A percentile compares a stretch with the other conserved stretches of the same genome.
Evolutionary conservation across 2,113 vertebrate species (phyloP).

Genomic region (Oryzias melastigma): DNA sequence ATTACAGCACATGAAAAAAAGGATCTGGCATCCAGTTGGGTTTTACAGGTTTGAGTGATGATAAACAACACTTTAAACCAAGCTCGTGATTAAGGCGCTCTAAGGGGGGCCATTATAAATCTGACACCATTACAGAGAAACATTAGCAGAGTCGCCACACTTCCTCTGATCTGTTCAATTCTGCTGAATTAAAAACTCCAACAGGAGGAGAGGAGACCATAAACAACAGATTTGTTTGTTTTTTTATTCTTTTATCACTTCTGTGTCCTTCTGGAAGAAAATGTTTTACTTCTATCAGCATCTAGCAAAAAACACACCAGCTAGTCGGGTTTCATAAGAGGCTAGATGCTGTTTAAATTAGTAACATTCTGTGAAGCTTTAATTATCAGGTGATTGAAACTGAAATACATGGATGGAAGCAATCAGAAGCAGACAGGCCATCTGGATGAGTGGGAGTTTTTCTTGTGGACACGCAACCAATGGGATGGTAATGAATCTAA

Average conservation of each 20-base stretch:
- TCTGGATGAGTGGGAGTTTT: constrained; percentile 66
- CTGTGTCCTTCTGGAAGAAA: constrained; percentile 1
- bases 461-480: constrained; percentile 35
- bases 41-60: constrained; percentile 9
- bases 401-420: constrained; percentile 37
- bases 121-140: background rate
- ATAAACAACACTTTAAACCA: constrained; percentile 3
- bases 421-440: constrained; percentile 51
- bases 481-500: constrained; percentile 39
- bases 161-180: constrained; percentile 6
- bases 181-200: background rate
- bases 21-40: constrained; percentile 1
- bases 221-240: constrained; percentile 16
- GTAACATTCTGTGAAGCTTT: constrained; percentile 9
- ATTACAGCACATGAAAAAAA: constrained; percentile 15
- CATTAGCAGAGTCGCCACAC: background rate
- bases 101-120: background rate
- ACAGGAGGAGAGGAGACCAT: background rate
- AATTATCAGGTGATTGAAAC: constrained; percentile 29
- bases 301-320: background rate
- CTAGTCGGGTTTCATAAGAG: no score
- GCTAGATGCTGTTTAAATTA: no score
- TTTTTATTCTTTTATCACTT: background rate
- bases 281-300: background rate
- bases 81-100: background rate